phyloP scores from a whole-genome alignment of 2,113 vertebrate genomes.

The Salminus brasiliensis region DNA sequence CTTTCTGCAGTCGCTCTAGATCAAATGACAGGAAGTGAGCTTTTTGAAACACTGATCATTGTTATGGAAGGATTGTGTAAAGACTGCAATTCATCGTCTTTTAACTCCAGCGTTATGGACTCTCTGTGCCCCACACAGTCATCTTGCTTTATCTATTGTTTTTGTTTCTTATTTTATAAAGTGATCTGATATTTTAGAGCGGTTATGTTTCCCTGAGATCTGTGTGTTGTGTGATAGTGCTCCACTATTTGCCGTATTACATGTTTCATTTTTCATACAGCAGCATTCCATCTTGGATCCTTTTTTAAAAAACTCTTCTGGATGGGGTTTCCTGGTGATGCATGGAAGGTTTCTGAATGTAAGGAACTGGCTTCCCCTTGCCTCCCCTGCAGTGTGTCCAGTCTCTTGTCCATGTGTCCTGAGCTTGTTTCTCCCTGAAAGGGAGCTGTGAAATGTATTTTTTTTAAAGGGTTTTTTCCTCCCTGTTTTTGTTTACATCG shows the following conservation, averaged over 20 bases:
- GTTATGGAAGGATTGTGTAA: conserved; percentile 38
- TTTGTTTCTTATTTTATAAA: conserved; percentile 48
- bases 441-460: not conserved
- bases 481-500: not conserved
- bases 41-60: not conserved
- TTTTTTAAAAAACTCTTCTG: conserved; percentile 42
- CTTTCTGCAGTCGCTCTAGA: conserved; percentile 86
- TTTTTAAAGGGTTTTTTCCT: too few species aligned
- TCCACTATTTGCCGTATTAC: conserved; percentile 4
- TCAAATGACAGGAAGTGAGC: conserved; percentile 93
- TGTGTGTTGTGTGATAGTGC: conserved; percentile 48
- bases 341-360: conserved; percentile 23
- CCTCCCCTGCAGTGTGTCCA: not conserved
- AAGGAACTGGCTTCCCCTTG: not conserved
- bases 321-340: not conserved
- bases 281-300: conserved; percentile 68
- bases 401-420: not conserved
- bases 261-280: conserved; percentile 36
- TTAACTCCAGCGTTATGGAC: conserved; percentile 59
- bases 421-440: not conserved
- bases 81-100: conserved; percentile 52
- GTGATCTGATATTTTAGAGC: conserved; percentile 67
- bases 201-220: conserved; percentile 52
- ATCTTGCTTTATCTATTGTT: conserved; percentile 6
- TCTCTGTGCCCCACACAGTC: conserved; percentile 49